phyloP scores from a whole-genome alignment of 2,113 vertebrate genomes.

The Lasiurus cinereus region DNA sequence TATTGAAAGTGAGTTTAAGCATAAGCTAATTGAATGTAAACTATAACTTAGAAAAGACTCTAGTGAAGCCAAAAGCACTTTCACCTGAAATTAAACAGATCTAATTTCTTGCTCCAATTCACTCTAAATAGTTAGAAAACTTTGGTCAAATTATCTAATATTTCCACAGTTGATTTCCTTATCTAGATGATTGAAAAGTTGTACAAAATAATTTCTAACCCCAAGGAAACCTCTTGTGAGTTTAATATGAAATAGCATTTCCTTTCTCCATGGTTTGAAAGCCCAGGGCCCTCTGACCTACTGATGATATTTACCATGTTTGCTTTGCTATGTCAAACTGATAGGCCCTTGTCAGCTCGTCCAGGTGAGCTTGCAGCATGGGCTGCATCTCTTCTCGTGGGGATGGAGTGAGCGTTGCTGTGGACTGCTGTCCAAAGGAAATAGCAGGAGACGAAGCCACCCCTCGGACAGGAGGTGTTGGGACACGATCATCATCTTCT shows the following conservation, averaged over 20 bases:
- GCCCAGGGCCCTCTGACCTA: not conserved
- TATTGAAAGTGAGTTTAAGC: constrained; percentile 67
- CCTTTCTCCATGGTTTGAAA: not conserved
- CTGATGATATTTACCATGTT: constrained; percentile 91
- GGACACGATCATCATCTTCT: constrained; percentile 98
- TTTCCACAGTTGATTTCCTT: not conserved
- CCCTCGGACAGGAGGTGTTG: constrained; percentile 96
- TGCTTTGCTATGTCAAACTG: constrained; percentile 99
- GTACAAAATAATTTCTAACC: not conserved
- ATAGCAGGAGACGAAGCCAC: constrained; percentile 98
- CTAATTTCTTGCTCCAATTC: not conserved
- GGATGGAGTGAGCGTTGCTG: constrained; percentile 97
- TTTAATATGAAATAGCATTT: not conserved
- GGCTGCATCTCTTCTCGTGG: constrained; percentile 98
- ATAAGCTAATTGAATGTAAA: constrained; percentile 61
- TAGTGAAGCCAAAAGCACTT: not conserved
- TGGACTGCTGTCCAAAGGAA: constrained; percentile 98
- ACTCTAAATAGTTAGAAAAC: not conserved
- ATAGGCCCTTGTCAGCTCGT: constrained; percentile 97
- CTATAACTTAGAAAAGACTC: constrained; percentile 42
- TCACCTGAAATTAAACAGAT: constrained; percentile 33
- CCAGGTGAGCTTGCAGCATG: constrained; percentile 98
- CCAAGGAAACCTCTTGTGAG: not conserved
- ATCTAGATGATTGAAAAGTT: not conserved
- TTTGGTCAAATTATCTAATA: constrained; percentile 16